Percentiles rank a stretch among this genome's conserved stretches.
Evolutionary conservation across 2,797 vertebrate genomes (phyloP).

Genomic region (Melopsittacus undulatus): DNA sequence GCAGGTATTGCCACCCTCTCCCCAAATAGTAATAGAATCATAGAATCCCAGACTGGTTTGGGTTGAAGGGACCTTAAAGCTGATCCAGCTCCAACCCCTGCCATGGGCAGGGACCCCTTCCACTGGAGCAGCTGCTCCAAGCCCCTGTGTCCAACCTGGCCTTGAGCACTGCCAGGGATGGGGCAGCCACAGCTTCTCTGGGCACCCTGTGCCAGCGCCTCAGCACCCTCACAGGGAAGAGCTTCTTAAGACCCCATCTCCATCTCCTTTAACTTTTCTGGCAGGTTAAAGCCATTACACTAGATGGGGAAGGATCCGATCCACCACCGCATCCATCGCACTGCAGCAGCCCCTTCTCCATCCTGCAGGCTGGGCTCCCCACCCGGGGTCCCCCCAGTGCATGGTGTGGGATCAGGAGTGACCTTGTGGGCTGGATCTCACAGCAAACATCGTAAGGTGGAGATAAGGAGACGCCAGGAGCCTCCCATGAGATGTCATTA

Average conservation of each 20-base stretch:
- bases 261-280: no score
- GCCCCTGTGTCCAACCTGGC: no score
- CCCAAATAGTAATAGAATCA: background rate
- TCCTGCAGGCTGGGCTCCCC: background rate
- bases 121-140: background rate
- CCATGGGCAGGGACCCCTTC: background rate
- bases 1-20: background rate
- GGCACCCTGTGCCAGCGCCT: no score
- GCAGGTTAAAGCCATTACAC: background rate
- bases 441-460: conserved; percentile 74
- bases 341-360: background rate
- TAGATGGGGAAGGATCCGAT: background rate
- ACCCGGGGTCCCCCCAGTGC: conserved; percentile 49
- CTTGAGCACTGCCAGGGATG: no score
- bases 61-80: background rate
- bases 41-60: background rate
- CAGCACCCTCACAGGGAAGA: no score
- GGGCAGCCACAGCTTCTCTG: no score
- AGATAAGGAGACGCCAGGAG: conserved; percentile 83
- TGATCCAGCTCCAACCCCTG: background rate
- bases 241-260: no score
- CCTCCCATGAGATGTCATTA: conserved; percentile 78
- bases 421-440: conserved; percentile 79
- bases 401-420: conserved; percentile 73
- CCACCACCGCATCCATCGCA: fast-evolving